Base-by-base conservation (phyloP, 2,113 vertebrate genomes). In the Notarius quadriscutis region DNA sequence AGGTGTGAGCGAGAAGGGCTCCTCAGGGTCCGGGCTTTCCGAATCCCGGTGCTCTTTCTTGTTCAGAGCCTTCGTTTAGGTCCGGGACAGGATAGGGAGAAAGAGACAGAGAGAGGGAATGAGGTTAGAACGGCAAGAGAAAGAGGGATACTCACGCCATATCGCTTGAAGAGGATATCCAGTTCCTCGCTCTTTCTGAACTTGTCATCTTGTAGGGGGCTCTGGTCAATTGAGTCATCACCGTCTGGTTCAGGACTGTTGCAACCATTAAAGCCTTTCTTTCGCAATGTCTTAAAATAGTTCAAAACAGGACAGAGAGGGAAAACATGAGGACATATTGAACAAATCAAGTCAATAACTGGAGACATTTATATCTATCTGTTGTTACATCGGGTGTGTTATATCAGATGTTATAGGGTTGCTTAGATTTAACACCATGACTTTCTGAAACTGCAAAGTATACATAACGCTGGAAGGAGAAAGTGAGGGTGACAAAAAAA, bases 181-280 rank as follows among this genome's bases (percentile, higher is more conserved):
- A 99, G 96, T 93, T 99, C 98, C 90, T 99, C 98, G 11, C 96
- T 96, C 93, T 97, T 99, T 91, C 97, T 97, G 92, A 95, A 99
- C 94, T 99, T 99, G 92, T 99, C 98, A 87, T 99, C 98, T 90
- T 96, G 97, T 93, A 99, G 94, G 20, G 98, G 97, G 95, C 97
- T 99, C 95, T 97, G 97, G 94, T 99, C 98, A 91, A 98, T 97
- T 58, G 98, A 98, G 95, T 99, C 98, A n/a, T 99, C 98, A 63
- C 97, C 97, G 79, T 99, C 98, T 0, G 98, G 97, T 91, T 99
- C 98, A 0, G 98, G 98, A 94, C 98, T 99, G 97, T 99, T 98
- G 94, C 98, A 99, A 95, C 98, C 98, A 48, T 98, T 99, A 97
- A 99, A 99, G 92, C 97, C 97, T 95, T 99, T 99, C 97, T 99